Evolutionary conservation across 2,797 vertebrate species (phyloP).

Genomic region (Botia kubotai): DNA sequence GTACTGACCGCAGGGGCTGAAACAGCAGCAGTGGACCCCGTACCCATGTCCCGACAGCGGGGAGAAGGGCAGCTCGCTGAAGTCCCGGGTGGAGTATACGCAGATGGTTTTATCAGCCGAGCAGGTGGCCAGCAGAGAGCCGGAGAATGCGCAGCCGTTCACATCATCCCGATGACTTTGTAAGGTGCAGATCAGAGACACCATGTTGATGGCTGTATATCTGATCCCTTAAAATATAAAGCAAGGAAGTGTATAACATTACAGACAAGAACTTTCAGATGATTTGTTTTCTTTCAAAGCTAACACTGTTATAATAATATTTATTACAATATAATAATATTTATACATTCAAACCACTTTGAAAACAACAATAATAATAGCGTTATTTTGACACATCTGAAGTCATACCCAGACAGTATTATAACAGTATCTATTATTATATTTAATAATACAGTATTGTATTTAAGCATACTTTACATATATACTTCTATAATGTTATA

Average conservation of each 20-base stretch:
- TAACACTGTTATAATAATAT: too few species aligned
- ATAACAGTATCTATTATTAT: neutral
- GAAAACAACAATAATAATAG: too few species aligned
- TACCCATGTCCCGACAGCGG: constrained; percentile 89
- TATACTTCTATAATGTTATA: neutral
- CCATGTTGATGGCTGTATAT: constrained; percentile 76
- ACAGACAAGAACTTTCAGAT: too few species aligned
- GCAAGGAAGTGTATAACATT: neutral
- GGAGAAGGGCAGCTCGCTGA: constrained; percentile 85
- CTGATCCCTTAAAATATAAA: constrained; percentile 13
- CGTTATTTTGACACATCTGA: neutral
- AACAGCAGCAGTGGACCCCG: constrained; percentile 92
- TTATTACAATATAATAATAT: too few species aligned
- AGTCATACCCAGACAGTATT: neutral
- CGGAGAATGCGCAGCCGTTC: constrained; percentile 89
- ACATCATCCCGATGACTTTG: constrained; percentile 88
- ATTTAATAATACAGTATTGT: neutral
- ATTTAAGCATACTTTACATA: neutral
- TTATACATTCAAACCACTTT: too few species aligned
- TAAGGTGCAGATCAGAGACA: constrained; percentile 85
- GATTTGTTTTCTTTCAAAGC: neutral
- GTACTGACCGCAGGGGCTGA: constrained; percentile 85
- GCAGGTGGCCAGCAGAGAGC: constrained; percentile 86
- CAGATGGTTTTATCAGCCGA: constrained; percentile 92
- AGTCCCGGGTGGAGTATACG: constrained; percentile 80